Conservation (phyloP, 2,797 vertebrate genomes). For the Pseudocheirus occidentalis region DNA sequence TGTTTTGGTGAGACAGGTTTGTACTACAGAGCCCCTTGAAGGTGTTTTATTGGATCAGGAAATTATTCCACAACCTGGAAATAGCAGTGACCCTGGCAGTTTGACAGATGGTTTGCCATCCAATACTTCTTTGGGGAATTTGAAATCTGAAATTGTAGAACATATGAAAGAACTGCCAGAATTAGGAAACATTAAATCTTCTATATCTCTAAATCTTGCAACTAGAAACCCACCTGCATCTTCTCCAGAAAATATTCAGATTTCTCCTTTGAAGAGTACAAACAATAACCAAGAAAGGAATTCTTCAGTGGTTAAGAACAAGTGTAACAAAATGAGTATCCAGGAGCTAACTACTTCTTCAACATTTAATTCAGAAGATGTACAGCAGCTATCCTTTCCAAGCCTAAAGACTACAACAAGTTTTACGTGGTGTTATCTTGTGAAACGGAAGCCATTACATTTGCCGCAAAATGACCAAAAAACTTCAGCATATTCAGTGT, state of each 20-base stretch:
- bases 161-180: constrained; percentile 83
- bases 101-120: constrained; percentile 76
- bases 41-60: constrained; percentile 89
- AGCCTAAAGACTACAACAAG: constrained; percentile 96
- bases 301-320: constrained; percentile 84
- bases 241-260: constrained; percentile 75
- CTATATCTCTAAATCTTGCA: constrained; percentile 59
- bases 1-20: constrained; percentile 94
- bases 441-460: constrained; percentile 93
- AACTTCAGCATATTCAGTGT: constrained; percentile 94
- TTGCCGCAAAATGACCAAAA: constrained; percentile 92
- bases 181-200: constrained; percentile 82
- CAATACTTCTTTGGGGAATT: constrained; percentile 79
- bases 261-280: constrained; percentile 82
- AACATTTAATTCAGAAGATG: constrained; percentile 87
- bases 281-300: constrained; percentile 88
- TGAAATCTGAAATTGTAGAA: constrained; percentile 83
- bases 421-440: constrained; percentile 97
- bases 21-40: constrained; percentile 94
- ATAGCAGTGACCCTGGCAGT: constrained; percentile 69
- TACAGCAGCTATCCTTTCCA: constrained; percentile 91
- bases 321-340: constrained; percentile 83
- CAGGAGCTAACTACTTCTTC: constrained; percentile 86
- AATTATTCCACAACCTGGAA: constrained; percentile 83
- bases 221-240: constrained; percentile 79